Evolutionary conservation across 1,140 invertebrate genomes (phyloP), one percentile per base, ranked within the genome.

Genomic region (Drosophila grimshawi): DNA sequence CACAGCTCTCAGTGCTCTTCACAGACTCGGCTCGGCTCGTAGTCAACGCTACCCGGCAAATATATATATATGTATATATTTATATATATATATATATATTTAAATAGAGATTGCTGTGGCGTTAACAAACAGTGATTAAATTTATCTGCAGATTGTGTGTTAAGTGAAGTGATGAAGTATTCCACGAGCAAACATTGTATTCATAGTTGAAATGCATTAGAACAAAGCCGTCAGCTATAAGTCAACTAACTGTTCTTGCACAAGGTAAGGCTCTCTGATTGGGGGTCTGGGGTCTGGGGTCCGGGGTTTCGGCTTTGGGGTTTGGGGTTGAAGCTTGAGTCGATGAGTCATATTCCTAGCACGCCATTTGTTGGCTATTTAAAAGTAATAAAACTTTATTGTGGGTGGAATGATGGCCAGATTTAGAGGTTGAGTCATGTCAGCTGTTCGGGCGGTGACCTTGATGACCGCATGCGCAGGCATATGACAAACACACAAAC

Each of bases 401-500:
- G 4, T 27, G 8, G 5, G 32, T 32, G 33, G 4, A n/a, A 5
- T 49, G 53, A 37, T 39, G 2, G 19, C 2, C 19, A 52, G 8
- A 27, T 35, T 30, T 64, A 45, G 69, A 66, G 63, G 62, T 85
- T 86, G 81, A 86, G 82, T 86, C 83, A 86, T 81, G 79, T 79
- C 76, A 88, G 79, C 83, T 86, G 51, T 61, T 75, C 45, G 56
- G 63, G 30, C 46, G 56, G 51, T 52, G 83, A 89, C 83, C 83
- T 88, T 88, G 81, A 56, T 81, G 70, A 86, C 82, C 82, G 82
- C 81, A 86, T 86, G 83, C 77, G 85, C 80, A 69, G 69, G 66
- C 76, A 86, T 81, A 78, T 77, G 69, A 74, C 79, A 86, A 45
- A 48, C 52, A 61, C 49, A 32, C 55, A 59, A 45, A 48, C 52